These are phyloP conservation scores for Catharus fuscescens DNA, from an alignment of 2,113 vertebrate species.

Conservation along the genomic window DNA sequence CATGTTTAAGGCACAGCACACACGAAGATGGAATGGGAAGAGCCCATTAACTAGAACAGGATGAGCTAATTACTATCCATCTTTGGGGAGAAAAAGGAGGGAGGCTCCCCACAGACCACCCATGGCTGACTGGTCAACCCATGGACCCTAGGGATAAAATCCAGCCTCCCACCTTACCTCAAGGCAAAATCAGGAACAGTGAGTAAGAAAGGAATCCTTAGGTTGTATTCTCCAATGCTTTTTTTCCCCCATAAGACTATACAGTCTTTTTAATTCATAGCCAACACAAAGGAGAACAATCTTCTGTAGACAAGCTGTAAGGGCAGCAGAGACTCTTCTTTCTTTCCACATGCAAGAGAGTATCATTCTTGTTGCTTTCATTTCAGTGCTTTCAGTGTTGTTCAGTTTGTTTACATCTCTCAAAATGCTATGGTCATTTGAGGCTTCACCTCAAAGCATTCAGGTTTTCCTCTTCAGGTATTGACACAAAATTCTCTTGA, in stretches of 20 bases:
- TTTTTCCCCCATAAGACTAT: background rate
- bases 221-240: background rate
- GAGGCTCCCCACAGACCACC: background rate
- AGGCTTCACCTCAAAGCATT: background rate
- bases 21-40: background rate
- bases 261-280: background rate
- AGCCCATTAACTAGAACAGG: background rate
- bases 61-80: background rate
- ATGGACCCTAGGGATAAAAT: background rate
- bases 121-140: fast-evolving
- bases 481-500: background rate
- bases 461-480: background rate
- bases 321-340: background rate
- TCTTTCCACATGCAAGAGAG: background rate
- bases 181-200: background rate
- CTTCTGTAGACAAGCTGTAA: background rate
- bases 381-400: background rate
- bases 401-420: background rate
- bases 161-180: background rate
- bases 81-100: fast-evolving
- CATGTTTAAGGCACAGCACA: background rate
- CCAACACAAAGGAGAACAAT: background rate
- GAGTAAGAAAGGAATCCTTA: background rate
- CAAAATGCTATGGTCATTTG: background rate
- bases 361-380: background rate